Base-by-base conservation (phyloP, 2,888 invertebrate species). In the Drosophila sordidapex region DNA sequence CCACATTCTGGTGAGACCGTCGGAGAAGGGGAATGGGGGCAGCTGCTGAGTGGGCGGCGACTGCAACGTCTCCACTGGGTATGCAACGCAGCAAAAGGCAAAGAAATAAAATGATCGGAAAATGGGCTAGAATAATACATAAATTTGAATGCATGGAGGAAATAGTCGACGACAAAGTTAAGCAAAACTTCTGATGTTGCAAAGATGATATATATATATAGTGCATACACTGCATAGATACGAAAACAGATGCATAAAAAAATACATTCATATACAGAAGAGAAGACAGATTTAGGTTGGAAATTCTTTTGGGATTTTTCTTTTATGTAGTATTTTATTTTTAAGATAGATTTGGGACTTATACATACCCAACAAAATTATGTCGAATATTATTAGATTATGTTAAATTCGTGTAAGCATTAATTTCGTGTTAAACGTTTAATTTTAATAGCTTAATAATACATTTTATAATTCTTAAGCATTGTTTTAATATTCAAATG, bases 1-100 rank as follows among this genome's bases (percentile, higher is more conserved):
- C 25, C 46, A 46, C 25, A 58, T 33, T n/a, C 11, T 40, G 8
- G 18, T 21, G 48, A 31, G 40, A 25, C 25, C 25, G 46, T 15
- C 25, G 71, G 31, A 25, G 46, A 33, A 51, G 43, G 31, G 8
- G 8, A 15, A 25, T 21, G 11, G 21, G 21, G 54, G 7, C 7
- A 29, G 66, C 29, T 27, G 38, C 13, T 53, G 61, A 46, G 78
- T 67, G 64, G 64, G 79, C 65, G 46, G 13, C 57, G 38, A 8
- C 21, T 70, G 57, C 70, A 68, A 64, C 53, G 71, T 25, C 54
- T 69, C 53, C 66, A 51, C 57, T 71, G 79, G 63, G 53, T 71
- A 81, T 70, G 81, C 81, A 53, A 46, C 46, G 21, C 46, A 46
- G 25, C 25, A 72, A 84, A 77, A 64, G 21, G 25, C 46, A 33